Evolutionary conservation across 2,797 vertebrate genomes (phyloP).

Genomic region (Pangasius sanitwongsei): DNA sequence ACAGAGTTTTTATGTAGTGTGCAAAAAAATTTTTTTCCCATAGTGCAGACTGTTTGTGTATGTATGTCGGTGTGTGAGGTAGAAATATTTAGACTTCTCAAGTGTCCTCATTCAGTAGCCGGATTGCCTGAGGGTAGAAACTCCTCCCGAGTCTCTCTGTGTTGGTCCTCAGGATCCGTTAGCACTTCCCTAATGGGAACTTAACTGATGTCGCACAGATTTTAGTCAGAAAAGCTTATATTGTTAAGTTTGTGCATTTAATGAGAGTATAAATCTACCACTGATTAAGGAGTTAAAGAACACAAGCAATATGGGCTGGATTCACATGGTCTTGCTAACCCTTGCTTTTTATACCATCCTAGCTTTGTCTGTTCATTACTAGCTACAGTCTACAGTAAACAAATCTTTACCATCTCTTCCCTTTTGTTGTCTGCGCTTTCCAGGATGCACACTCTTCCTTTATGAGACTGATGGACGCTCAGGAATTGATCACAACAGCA

Average conservation of each 20-base stretch:
- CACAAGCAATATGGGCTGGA: not conserved
- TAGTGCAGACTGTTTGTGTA: no score
- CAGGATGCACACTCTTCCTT: slow-evolving; percentile 94
- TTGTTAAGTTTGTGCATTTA: not conserved
- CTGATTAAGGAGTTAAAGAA: not conserved
- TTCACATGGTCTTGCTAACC: not conserved
- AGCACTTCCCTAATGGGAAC: no score
- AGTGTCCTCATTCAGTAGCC: no score
- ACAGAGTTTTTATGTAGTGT: no score
- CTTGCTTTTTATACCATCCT: not conserved
- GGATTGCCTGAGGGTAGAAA: no score
- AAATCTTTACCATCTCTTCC: not conserved
- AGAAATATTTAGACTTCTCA: no score
- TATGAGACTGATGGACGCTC: slow-evolving; percentile 90
- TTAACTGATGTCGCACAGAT: not conserved
- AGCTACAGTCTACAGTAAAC: not conserved
- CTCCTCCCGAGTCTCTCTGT: no score
- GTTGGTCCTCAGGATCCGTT: no score
- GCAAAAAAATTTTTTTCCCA: no score
- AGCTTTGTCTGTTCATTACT: no score
- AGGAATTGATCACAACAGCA: slow-evolving; percentile 90
- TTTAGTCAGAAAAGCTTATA: not conserved
- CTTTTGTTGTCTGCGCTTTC: not conserved
- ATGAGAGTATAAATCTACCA: not conserved
- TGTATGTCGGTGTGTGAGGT: no score